Conservation (phyloP, 2,888 invertebrate genomes). For the Synergus umbraculus region DNA sequence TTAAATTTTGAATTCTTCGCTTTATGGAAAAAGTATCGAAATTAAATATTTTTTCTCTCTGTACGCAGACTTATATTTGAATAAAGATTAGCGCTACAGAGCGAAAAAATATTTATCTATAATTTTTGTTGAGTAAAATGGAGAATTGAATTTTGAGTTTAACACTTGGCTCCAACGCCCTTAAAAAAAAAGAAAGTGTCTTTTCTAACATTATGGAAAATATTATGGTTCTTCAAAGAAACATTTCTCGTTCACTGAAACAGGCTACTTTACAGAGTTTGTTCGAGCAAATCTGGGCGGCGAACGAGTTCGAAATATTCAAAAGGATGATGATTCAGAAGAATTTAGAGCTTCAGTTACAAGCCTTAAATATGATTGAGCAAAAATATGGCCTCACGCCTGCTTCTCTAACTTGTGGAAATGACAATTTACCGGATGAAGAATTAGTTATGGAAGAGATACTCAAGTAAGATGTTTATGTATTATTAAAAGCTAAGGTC, state of each 20-base stretch:
- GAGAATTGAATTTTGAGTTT: too few relatives aligned
- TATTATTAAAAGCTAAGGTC: too few relatives aligned
- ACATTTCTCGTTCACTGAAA: conserved; percentile 26
- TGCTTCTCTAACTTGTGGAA: conserved; percentile 79
- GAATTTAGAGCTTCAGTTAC: conserved; percentile 93
- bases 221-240: neutral
- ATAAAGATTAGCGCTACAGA: too few relatives aligned
- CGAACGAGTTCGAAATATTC: conserved; percentile 93
- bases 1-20: too few relatives aligned
- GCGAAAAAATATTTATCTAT: too few relatives aligned
- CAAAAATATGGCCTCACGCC: conserved; percentile 85
- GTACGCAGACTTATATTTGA: too few relatives aligned
- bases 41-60: too few relatives aligned
- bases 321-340: conserved; percentile 95
- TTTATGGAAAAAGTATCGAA: too few relatives aligned
- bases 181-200: neutral
- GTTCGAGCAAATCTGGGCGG: conserved; percentile 93
- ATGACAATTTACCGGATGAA: conserved; percentile 78
- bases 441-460: conserved; percentile 81
- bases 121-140: too few relatives aligned
- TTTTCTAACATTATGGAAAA: neutral
- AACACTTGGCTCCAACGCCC: too few relatives aligned
- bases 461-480: conserved; percentile 77
- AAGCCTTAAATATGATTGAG: conserved; percentile 91
- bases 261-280: conserved; percentile 77